Base-by-base conservation (phyloP, 2,888 invertebrate species). In the Scaptomyza parva region DNA sequence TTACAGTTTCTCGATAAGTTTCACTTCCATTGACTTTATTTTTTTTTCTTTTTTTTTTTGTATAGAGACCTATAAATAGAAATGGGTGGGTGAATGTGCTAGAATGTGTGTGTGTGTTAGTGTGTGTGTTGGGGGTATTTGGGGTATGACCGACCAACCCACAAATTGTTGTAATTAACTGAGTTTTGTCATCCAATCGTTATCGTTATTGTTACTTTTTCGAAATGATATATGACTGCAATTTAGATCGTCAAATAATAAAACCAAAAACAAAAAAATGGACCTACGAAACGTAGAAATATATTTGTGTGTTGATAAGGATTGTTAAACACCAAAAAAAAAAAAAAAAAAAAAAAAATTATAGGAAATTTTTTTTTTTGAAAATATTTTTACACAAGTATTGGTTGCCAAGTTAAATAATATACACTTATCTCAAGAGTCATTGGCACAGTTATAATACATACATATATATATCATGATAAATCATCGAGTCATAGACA, bases 131-230 rank as follows among this genome's bases (percentile, higher is more conserved):
- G 26, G 22, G 12, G 22, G 40, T 43, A 33, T 52, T 43, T 54
- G 54, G 59, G 33, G 30, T 61, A 40, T 47, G 63, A 68, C 69
- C 69, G 74, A 63, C 74, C 74, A 59, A 64, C 54, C 54, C 69
- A 72, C 75, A 72, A 72, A 72, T 64, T 51, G 53, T 64, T 26
- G 64, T 69, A 74, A 72, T 72, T 74, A 72, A 59, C 44, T 28
- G 48, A 33, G 47, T 59, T 59, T 74, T 63, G 74, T 50, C 74
- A 72, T 72, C 59, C 59, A 53, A 64, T 63, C 47, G 52, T 48
- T 51, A 37, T 33, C 37, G 63, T 52, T 45, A 47, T 45, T 39
- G 17, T 33, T 18, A 17, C 30, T 9, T n/a, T 11, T 14, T 30
- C 14, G 7, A 2, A n/a, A 67, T 52, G 57, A 73, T 67, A 62